These are phyloP conservation scores for Macrosiphum euphorbiae DNA, from an alignment of 2,888 invertebrate genomes.

Conservation along the genomic window DNA sequence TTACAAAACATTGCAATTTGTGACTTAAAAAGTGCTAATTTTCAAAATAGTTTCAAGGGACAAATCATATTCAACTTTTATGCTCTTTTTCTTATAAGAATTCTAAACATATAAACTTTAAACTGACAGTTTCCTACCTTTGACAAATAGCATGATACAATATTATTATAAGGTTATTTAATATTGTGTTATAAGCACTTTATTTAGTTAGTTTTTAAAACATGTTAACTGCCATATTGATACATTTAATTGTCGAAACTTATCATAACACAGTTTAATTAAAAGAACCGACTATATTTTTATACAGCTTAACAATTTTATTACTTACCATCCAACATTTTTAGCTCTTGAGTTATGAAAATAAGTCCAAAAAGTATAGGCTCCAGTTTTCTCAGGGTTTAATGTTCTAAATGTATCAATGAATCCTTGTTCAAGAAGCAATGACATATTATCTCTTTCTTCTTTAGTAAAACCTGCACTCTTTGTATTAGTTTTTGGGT, in stretches of 20 bases:
- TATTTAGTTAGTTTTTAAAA: neutral
- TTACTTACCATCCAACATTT: conserved; percentile 91
- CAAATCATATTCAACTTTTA: neutral
- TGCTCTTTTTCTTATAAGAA: neutral
- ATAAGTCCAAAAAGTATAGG: conserved; percentile 97
- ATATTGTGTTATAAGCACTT: neutral
- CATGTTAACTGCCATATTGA: neutral
- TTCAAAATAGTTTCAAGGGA: neutral
- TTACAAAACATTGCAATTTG: neutral
- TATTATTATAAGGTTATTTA: neutral
- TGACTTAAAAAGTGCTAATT: neutral
- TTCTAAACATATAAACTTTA: neutral
- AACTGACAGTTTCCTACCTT: neutral
- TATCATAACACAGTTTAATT: neutral
- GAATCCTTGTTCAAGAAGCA: conserved; percentile 84
- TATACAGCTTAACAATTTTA: neutral
- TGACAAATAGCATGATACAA: neutral
- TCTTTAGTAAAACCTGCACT: conserved; percentile 97
- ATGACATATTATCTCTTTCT: conserved; percentile 92
- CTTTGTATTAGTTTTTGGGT: conserved; percentile 92
- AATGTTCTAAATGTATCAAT: conserved; percentile 89
- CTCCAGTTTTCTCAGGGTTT: conserved; percentile 85
- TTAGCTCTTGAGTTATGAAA: conserved; percentile 87
- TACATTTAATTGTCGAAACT: neutral
- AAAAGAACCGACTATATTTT: neutral